Evolutionary conservation across 2,113 vertebrate species (phyloP).

Genomic region (Tragelaphus scriptus): DNA sequence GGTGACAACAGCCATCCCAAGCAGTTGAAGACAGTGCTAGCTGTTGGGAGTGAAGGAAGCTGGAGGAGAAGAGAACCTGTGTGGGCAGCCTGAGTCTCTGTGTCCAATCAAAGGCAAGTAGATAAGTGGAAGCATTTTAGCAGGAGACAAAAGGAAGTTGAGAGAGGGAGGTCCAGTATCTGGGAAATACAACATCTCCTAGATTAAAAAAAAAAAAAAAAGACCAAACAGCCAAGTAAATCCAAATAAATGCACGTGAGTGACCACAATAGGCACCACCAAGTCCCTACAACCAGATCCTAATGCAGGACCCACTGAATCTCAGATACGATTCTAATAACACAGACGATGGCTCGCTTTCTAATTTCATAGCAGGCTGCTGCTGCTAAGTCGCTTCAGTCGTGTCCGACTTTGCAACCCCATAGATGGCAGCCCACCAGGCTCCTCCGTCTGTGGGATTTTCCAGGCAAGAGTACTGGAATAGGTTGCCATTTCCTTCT

Average conservation of each 20-base stretch:
- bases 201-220: not conserved
- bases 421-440: too few relatives aligned
- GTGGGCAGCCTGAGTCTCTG: not conserved
- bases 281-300: not conserved
- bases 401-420: too few relatives aligned
- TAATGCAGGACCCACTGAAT: not conserved
- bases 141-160: not conserved
- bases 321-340: not conserved
- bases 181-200: not conserved
- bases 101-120: not conserved
- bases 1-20: not conserved
- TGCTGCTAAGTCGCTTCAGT: too few relatives aligned
- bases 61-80: not conserved
- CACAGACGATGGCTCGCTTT: not conserved
- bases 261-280: not conserved
- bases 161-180: not conserved
- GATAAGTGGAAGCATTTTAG: not conserved
- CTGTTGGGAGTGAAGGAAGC: fast-evolving
- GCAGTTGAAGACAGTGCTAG: not conserved
- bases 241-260: not conserved
- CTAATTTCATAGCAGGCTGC: not conserved
- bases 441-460: too few relatives aligned
- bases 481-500: too few relatives aligned
- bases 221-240: not conserved
- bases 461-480: too few relatives aligned